Conservation (phyloP, 2,797 vertebrate species). For the Cuniculus paca region DNA sequence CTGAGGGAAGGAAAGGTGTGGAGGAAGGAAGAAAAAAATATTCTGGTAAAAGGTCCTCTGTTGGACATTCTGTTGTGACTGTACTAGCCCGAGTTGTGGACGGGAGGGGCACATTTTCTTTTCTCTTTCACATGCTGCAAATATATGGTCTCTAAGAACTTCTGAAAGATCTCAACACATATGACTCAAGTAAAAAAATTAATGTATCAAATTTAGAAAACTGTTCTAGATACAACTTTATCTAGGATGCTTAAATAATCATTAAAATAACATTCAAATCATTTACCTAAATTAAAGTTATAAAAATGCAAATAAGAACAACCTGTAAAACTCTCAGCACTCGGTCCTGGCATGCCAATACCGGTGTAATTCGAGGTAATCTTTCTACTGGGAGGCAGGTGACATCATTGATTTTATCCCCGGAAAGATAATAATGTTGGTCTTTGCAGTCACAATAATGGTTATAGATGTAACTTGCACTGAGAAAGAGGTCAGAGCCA, state of each 20-base stretch:
- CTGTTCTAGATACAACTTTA: slow-evolving; percentile 20
- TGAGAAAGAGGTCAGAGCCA: slow-evolving; percentile 97
- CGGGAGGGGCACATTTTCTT: neutral
- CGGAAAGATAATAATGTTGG: slow-evolving; percentile 97
- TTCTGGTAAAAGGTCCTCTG: neutral
- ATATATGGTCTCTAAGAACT: slow-evolving; percentile 33
- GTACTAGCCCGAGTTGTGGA: neutral
- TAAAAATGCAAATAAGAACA: slow-evolving; percentile 45
- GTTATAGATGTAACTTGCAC: slow-evolving; percentile 98
- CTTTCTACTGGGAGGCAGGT: slow-evolving; percentile 94
- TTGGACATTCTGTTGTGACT: neutral
- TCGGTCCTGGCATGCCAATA: slow-evolving; percentile 97
- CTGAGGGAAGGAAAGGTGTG: neutral
- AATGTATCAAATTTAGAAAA: neutral
- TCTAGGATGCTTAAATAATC: neutral
- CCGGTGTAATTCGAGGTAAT: slow-evolving; percentile 88
- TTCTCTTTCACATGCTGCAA: neutral
- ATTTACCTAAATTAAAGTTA: slow-evolving; percentile 33
- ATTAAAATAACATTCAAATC: neutral
- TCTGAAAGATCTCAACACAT: slow-evolving; percentile 24
- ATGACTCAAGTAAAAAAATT: slow-evolving; percentile 14
- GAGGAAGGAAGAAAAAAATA: neutral
- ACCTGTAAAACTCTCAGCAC: slow-evolving; percentile 96
- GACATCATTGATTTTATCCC: slow-evolving; percentile 98
- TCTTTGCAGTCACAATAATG: slow-evolving; percentile 99